Conservation (phyloP, 1,140 invertebrate species). For the Cotesia glomerata region DNA sequence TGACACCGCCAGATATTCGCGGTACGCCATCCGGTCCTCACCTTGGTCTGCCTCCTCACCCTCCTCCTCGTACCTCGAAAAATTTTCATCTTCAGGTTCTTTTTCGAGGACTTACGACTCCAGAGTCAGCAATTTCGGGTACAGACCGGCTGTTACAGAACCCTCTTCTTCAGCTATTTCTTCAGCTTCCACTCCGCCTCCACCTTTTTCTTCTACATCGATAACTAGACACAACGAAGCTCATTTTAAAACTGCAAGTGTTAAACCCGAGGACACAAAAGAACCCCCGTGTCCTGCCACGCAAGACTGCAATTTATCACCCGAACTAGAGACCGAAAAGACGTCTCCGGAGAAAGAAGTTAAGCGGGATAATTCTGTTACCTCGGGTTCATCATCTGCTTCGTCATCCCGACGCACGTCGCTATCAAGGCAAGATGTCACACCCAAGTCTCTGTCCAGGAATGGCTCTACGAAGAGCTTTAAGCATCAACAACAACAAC, state of each 20-base stretch:
- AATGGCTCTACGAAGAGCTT: constrained; percentile 46
- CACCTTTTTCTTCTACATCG: too few relatives aligned
- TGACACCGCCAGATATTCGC: constrained; percentile 68
- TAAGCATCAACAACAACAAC: constrained; percentile 44
- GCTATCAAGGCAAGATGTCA: background rate
- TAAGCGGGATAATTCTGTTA: background rate
- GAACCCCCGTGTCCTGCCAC: too few relatives aligned
- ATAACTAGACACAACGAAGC: too few relatives aligned
- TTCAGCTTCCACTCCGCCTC: constrained; percentile 17
- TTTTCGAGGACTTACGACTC: constrained; percentile 42
- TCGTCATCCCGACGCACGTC: background rate
- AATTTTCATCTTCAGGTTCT: constrained; percentile 45
- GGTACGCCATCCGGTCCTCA: constrained; percentile 66
- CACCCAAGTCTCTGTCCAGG: constrained; percentile 27
- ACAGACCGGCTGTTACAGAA: constrained; percentile 12
- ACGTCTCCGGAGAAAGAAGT: background rate
- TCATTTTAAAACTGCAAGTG: too few relatives aligned
- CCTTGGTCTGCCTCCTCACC: constrained; percentile 46
- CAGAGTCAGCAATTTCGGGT: constrained; percentile 46
- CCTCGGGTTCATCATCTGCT: background rate
- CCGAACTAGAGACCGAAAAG: too few relatives aligned
- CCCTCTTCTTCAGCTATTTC: background rate
- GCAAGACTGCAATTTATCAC: too few relatives aligned
- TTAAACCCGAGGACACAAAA: too few relatives aligned
- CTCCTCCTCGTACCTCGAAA: constrained; percentile 73